phyloP scores from a whole-genome alignment of 2,888 invertebrate genomes.

The Dynastes tityus region DNA sequence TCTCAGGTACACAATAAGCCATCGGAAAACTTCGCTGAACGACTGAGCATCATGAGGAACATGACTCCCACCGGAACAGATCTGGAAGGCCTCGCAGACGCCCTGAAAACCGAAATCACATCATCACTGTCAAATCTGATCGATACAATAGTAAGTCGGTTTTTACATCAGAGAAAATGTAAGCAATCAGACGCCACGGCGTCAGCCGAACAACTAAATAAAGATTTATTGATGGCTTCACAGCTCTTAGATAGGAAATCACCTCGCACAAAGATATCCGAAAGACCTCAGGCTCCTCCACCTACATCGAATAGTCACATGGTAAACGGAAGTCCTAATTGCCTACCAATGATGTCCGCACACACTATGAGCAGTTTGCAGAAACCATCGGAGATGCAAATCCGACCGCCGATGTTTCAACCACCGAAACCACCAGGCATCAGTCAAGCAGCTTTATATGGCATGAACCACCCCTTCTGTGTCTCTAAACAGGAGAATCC shows the following conservation, averaged over 20 bases:
- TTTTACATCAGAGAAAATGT: conserved; percentile 85
- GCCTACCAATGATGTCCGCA: conserved; percentile 73
- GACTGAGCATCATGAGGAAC: conserved; percentile 83
- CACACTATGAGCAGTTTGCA: conserved; percentile 65
- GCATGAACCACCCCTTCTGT: conserved; percentile 74
- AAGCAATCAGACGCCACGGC: conserved; percentile 87
- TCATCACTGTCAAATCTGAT: conserved; percentile 88
- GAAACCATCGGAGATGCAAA: conserved; percentile 74
- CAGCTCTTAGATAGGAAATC: conserved; percentile 89
- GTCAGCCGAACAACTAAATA: conserved; percentile 88
- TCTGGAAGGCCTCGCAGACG: conserved; percentile 91
- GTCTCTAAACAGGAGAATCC: conserved; percentile 78
- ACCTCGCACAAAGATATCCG: conserved; percentile 83
- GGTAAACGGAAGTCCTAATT: conserved; percentile 70
- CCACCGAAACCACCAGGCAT: conserved; percentile 83
- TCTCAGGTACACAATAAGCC: conserved; percentile 51
- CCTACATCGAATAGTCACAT: conserved; percentile 71
- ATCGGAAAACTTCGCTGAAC: conserved; percentile 80
- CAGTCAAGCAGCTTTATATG: conserved; percentile 77
- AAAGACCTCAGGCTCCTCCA: conserved; percentile 70
- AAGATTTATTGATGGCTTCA: conserved; percentile 87
- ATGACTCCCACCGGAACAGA: conserved; percentile 84
- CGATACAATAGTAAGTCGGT: conserved; percentile 90
- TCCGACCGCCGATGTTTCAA: conserved; percentile 87
- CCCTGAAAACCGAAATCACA: conserved; percentile 91